Conservation (phyloP, 2,888 invertebrate genomes). For the Lycophotia porphyrea region DNA sequence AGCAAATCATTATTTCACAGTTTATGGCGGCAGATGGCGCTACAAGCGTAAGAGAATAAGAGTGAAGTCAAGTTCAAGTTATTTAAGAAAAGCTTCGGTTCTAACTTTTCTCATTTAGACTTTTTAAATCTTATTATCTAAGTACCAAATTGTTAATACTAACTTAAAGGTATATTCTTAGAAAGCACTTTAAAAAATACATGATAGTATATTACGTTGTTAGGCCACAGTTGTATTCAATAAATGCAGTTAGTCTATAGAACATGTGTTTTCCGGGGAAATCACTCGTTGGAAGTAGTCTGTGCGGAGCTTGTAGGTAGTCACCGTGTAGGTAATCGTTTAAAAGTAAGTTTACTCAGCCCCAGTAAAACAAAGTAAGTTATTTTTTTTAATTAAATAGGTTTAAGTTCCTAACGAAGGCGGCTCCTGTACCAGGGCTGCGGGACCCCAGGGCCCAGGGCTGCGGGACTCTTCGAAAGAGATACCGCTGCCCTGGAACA, state of each 20-base stretch:
- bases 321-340: background rate
- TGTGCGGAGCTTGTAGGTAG: background rate
- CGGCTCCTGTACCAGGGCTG: no score
- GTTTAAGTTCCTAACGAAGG: background rate
- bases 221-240: background rate
- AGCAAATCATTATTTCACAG: background rate
- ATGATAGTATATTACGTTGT: background rate
- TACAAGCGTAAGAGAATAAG: background rate
- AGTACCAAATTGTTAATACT: background rate
- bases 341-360: background rate
- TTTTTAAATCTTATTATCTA: background rate
- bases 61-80: background rate
- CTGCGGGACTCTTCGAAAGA: no score
- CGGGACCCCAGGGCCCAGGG: no score
- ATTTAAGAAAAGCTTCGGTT: background rate
- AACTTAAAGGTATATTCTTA: background rate
- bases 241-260: background rate
- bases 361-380: background rate
- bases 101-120: background rate
- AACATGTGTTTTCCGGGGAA: background rate
- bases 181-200: background rate
- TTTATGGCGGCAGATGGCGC: slow-evolving; percentile 22
- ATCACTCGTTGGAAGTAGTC: background rate
- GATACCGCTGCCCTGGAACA: no score
- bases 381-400: background rate